Evolutionary conservation across 2,113 vertebrate species (phyloP), one percentile per base, ranked within the genome.

Genomic region (Rhinolophus sinicus): DNA sequence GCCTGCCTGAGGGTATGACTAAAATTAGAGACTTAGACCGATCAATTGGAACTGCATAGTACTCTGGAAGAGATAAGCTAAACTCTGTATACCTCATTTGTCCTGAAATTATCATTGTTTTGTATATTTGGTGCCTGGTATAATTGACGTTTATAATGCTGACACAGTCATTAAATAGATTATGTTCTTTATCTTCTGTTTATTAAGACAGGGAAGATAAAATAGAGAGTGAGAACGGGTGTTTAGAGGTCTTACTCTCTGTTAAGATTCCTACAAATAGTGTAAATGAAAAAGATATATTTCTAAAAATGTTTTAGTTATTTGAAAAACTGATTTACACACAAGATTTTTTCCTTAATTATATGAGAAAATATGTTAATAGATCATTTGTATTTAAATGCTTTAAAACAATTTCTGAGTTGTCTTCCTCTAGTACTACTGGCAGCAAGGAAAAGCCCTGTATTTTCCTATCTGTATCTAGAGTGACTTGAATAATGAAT

Each of bases 11-110:
- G 19, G 19, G 12, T 82, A 28, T 88, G 26, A 83, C 60, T 93
- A 72, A 94, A 95, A 69, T 93, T 69, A 81, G 58, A 86, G n/a
- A 52, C 64, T 93, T 75, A 35, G n/a, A 88, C 84, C 56, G 84
- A 78, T 56, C 24, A 38, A 6, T 24, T 91, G 54, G 60, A 87
- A 82, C 35, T 78, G 30, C 52, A 30, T 65, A 58, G 54, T n/a
- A 92, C 56, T 77, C 38, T 80, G 67, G 64, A 50, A 52, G 69
- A 77, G 9, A 70, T 93, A 35, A 93, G 21, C 60, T 87, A 47
- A 84, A 64, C 58, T 56, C 7, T 56, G 18, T 70, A 28, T 87
- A 52, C 58, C 18, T 90, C 33, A 73, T 80, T 95, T 69, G 75
- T 47, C 80, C 40, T 95, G 62, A 84, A 69, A 80, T 78, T 58